A percentile compares a stretch with the other conserved stretches of the same genome.
phyloP scores from a whole-genome alignment of 1,140 invertebrate genomes.

The Sinonovacula constricta region DNA sequence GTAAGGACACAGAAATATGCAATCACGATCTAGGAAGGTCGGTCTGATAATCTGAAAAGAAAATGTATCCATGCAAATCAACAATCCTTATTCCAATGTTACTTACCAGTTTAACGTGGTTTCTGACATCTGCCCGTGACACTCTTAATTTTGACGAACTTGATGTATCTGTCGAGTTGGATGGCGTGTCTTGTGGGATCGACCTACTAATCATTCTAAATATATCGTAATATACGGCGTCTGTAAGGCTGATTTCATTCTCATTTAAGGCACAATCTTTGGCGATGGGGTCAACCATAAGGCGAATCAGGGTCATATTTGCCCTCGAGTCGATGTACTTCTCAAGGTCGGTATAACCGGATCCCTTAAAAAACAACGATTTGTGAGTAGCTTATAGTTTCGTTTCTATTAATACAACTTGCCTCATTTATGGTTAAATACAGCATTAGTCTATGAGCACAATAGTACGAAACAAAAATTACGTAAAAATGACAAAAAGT shows the following conservation, averaged over 20 bases:
- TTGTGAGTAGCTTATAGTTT: no score
- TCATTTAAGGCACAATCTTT: constrained; percentile 54
- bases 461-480: no score
- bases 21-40: no score
- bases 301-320: constrained; percentile 64
- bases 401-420: no score
- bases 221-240: constrained; percentile 63
- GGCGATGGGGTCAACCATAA: constrained; percentile 65
- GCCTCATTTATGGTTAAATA: no score
- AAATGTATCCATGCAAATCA: no score
- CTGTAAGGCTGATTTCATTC: constrained; percentile 58
- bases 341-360: constrained; percentile 56
- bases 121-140: constrained; percentile 34
- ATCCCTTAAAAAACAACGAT: constrained; percentile 54
- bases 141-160: constrained; percentile 33
- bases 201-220: constrained; percentile 45
- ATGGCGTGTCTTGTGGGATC: neutral
- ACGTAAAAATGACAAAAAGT: no score
- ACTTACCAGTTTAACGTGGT: constrained; percentile 44
- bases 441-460: no score
- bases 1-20: no score
- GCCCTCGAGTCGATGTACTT: constrained; percentile 62
- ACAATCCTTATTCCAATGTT: no score
- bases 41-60: no score
- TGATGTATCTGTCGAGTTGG: neutral